These are phyloP conservation scores for Anolis carolinensis DNA, from an alignment of 2,113 vertebrate genomes.

Conservation along the genomic window DNA sequence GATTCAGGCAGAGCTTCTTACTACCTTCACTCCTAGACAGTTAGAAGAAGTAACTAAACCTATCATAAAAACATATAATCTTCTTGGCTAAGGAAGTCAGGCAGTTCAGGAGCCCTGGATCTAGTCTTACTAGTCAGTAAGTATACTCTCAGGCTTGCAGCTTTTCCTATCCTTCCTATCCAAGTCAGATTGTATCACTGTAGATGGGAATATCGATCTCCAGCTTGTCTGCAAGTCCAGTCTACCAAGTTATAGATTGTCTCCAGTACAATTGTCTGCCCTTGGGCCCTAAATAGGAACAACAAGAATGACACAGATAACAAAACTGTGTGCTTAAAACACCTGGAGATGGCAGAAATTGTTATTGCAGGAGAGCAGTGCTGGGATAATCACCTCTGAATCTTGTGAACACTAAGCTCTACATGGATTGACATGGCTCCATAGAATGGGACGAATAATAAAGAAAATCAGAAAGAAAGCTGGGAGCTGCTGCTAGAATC, in stretches of 20 bases:
- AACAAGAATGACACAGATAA: background rate
- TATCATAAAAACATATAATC: background rate
- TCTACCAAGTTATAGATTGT: background rate
- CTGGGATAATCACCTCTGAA: background rate
- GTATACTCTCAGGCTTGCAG: background rate
- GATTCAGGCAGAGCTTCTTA: background rate
- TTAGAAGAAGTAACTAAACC: background rate
- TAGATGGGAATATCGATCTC: background rate
- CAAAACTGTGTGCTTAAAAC: background rate
- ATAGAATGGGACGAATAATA: background rate
- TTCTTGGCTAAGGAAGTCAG: background rate
- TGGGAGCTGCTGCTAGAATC: background rate
- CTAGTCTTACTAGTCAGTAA: background rate
- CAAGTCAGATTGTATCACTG: background rate
- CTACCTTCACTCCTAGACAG: background rate
- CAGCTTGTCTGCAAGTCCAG: background rate
- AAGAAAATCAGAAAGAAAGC: slow-evolving; percentile 1
- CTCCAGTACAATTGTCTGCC: background rate
- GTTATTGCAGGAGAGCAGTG: background rate
- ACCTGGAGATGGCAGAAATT: background rate
- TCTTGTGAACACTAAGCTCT: background rate
- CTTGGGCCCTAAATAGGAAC: background rate
- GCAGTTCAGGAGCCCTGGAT: background rate
- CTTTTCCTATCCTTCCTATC: background rate
- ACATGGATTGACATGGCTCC: background rate